phyloP scores from a whole-genome alignment of 2,113 vertebrate genomes.

The Corydoras sp. region DNA sequence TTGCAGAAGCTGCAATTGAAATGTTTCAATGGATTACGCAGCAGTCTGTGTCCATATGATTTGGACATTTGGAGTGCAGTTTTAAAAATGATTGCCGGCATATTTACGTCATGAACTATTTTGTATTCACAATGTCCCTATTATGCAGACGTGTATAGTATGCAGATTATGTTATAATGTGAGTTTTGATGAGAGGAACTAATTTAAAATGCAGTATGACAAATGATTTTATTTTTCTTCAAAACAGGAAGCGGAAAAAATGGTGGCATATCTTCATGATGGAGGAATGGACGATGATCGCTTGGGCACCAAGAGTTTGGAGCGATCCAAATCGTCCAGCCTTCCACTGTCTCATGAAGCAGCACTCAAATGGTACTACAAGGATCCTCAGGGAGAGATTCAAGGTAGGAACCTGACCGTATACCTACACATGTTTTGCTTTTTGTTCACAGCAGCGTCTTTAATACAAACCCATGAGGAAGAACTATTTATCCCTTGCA shows the following conservation, averaged over 20 bases:
- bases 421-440: neutral
- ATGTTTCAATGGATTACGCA: too few species aligned
- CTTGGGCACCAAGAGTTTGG: conserved; percentile 75
- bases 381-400: conserved; percentile 98
- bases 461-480: neutral
- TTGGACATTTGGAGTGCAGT: too few species aligned
- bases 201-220: neutral
- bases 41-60: too few species aligned
- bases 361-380: conserved; percentile 98
- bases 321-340: conserved; percentile 78
- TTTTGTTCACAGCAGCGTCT: neutral
- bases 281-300: conserved; percentile 86
- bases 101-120: too few species aligned
- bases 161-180: too few species aligned
- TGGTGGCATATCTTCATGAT: conserved; percentile 97
- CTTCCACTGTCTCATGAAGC: conserved; percentile 82
- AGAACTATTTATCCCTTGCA: too few species aligned
- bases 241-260: conserved; percentile 92
- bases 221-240: neutral
- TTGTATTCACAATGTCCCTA: too few species aligned
- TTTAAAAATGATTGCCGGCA: too few species aligned
- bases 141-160: too few species aligned
- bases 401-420: conserved; percentile 71
- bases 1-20: too few species aligned
- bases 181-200: too few species aligned